Percentiles rank a stretch among this genome's conserved stretches.
These are phyloP conservation scores for Amblyjoppa proteus DNA, from an alignment of 2,888 invertebrate species.

Conservation along the genomic window DNA sequence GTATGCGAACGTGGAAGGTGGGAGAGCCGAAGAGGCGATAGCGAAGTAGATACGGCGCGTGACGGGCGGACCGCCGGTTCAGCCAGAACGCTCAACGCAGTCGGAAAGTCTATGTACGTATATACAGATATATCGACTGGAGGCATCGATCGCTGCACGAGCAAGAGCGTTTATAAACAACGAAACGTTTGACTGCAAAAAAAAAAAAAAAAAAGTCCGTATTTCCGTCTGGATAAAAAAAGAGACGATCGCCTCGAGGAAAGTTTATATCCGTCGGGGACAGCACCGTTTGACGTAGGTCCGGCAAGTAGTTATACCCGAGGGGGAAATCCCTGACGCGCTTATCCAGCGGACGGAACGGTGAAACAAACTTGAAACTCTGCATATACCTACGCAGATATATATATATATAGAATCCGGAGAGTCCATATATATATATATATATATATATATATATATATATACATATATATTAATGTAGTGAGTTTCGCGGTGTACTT, in stretches of 20 bases:
- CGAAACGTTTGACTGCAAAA: background rate
- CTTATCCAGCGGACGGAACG: slow-evolving; percentile 9
- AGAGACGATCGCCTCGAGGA: slow-evolving; percentile 9
- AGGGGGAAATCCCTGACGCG: slow-evolving; percentile 23
- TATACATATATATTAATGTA: slow-evolving; percentile 10
- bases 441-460: slow-evolving; percentile 4
- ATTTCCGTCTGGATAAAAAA: background rate
- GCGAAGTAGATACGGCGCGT: background rate
- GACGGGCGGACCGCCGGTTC: background rate
- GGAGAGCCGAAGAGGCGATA: background rate
- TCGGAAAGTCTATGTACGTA: background rate
- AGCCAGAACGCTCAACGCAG: background rate
- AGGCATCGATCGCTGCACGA: background rate
- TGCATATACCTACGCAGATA: background rate
- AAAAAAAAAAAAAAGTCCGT: background rate
- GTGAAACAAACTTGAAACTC: slow-evolving; percentile 32
- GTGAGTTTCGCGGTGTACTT: background rate
- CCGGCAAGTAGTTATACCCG: slow-evolving; percentile 6
- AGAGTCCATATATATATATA: slow-evolving; percentile 9
- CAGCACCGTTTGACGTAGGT: slow-evolving; percentile 29
- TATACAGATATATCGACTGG: background rate
- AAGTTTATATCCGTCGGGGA: slow-evolving; percentile 20
- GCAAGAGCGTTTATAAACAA: background rate
- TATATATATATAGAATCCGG: background rate
- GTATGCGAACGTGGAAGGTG: background rate